Percentiles rank a stretch among this genome's conserved stretches.
Conservation (phyloP, 2,888 invertebrate species). For the Drosophila incognita region DNA sequence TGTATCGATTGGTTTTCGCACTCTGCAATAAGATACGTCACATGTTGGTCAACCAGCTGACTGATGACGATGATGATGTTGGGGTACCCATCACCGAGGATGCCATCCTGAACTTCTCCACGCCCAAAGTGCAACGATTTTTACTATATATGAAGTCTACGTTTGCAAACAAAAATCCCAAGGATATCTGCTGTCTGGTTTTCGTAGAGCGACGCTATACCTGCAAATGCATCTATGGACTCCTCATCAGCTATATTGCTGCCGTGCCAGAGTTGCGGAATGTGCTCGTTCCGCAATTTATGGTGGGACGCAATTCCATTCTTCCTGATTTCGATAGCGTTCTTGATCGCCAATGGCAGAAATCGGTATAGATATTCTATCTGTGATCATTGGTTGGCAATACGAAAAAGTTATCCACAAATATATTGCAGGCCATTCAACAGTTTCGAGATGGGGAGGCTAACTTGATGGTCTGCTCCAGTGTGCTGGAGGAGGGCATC, state of each 20-base stretch:
- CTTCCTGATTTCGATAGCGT: slow-evolving; percentile 68
- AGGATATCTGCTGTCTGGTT: slow-evolving; percentile 81
- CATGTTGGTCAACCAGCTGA: slow-evolving; percentile 86
- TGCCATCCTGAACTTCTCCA: slow-evolving; percentile 87
- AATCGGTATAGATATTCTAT: slow-evolving; percentile 52
- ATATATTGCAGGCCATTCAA: slow-evolving; percentile 82
- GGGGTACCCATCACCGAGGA: slow-evolving; percentile 46
- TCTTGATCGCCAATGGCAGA: slow-evolving; percentile 78
- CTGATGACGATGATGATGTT: slow-evolving; percentile 71
- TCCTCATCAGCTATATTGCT: slow-evolving; percentile 87
- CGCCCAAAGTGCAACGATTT: slow-evolving; percentile 88
- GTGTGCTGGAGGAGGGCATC: slow-evolving; percentile 95
- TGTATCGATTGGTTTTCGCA: slow-evolving; percentile 72
- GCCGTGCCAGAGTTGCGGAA: slow-evolving; percentile 86
- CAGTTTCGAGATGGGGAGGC: slow-evolving; percentile 87
- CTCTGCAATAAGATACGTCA: slow-evolving; percentile 85
- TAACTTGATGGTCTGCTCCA: slow-evolving; percentile 90
- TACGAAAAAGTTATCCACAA: not conserved
- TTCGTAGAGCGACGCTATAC: slow-evolving; percentile 87
- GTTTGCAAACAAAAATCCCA: slow-evolving; percentile 83
- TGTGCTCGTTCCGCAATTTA: slow-evolving; percentile 88
- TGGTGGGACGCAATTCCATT: slow-evolving; percentile 87
- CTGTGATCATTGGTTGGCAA: not conserved
- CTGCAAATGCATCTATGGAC: slow-evolving; percentile 90
- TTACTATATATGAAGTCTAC: slow-evolving; percentile 88